A percentile compares a stretch with the other conserved stretches of the same genome.
Evolutionary conservation across 2,113 vertebrate species (phyloP).

Genomic region (Holacanthus passer): DNA sequence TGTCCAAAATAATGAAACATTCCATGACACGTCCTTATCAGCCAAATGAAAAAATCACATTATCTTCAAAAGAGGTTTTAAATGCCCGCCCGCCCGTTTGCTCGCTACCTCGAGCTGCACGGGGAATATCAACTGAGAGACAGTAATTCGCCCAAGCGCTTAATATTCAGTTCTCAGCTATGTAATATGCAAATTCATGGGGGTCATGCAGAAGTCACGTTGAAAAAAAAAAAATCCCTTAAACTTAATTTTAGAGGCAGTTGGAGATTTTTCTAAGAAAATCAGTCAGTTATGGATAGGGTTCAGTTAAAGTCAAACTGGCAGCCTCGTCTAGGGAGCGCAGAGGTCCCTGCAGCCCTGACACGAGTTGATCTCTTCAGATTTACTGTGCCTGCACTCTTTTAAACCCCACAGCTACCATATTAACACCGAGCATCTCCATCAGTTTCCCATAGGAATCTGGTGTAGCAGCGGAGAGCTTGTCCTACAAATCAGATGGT

Average conservation of each 20-base stretch:
- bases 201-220: constrained; percentile 82
- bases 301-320: constrained; percentile 75
- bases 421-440: constrained; percentile 67
- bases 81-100: constrained; percentile 74
- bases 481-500: constrained; percentile 59
- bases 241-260: constrained; percentile 79
- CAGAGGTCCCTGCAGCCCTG: constrained; percentile 66
- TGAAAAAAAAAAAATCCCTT: constrained; percentile 70
- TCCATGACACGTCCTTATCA: constrained; percentile 84
- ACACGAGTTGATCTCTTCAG: constrained; percentile 72
- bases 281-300: constrained; percentile 73
- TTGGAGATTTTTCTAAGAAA: constrained; percentile 74
- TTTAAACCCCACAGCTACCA: constrained; percentile 59
- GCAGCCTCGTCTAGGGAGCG: constrained; percentile 53
- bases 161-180: constrained; percentile 84
- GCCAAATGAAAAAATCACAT: constrained; percentile 84
- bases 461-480: constrained; percentile 21
- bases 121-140: constrained; percentile 81
- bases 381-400: constrained; percentile 58
- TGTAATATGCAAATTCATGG: constrained; percentile 83
- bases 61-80: constrained; percentile 85
- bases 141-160: constrained; percentile 81
- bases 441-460: constrained; percentile 48
- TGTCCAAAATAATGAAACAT: constrained; percentile 84
- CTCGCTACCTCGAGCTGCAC: constrained; percentile 77